Conservation (phyloP, 2,797 vertebrate genomes). For the Notolabrus celidotus region DNA sequence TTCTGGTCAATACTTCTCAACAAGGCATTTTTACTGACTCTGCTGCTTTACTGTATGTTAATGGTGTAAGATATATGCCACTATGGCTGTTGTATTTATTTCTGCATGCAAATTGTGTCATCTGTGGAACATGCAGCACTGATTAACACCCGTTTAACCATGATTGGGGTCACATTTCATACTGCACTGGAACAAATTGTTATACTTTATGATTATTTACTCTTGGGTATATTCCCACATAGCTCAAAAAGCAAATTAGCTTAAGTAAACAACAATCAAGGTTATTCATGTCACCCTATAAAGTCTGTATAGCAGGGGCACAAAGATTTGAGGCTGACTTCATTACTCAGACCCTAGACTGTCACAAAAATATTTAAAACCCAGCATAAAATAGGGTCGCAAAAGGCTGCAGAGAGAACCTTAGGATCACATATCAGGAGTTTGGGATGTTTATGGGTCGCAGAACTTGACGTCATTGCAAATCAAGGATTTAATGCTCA, state of each 20-base stretch:
- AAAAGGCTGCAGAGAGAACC: constrained; percentile 39
- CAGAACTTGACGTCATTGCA: constrained; percentile 34
- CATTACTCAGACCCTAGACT: constrained; percentile 54
- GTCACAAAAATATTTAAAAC: constrained; percentile 58
- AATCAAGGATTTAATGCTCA: constrained; percentile 39
- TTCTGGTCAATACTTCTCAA: neutral
- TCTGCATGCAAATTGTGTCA: constrained; percentile 23
- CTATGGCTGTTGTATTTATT: neutral
- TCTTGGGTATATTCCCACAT: constrained; percentile 29
- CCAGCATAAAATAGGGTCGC: constrained; percentile 35
- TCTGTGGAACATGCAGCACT: constrained; percentile 33
- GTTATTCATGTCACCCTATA: constrained; percentile 63
- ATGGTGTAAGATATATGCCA: neutral
- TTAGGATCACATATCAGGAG: constrained; percentile 45
- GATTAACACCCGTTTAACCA: constrained; percentile 53
- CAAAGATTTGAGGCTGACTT: constrained; percentile 54
- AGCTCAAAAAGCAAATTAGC: constrained; percentile 65
- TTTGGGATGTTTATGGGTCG: constrained; percentile 53
- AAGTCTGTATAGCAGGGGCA: constrained; percentile 39
- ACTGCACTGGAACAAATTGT: constrained; percentile 17
- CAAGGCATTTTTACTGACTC: constrained; percentile 7
- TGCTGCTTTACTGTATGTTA: neutral
- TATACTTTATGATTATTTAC: constrained; percentile 60
- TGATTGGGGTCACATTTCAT: constrained; percentile 47
- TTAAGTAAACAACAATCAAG: constrained; percentile 69